These are phyloP conservation scores for Myxocyprinus asiaticus DNA, from an alignment of 2,113 vertebrate species.

Conservation along the genomic window DNA sequence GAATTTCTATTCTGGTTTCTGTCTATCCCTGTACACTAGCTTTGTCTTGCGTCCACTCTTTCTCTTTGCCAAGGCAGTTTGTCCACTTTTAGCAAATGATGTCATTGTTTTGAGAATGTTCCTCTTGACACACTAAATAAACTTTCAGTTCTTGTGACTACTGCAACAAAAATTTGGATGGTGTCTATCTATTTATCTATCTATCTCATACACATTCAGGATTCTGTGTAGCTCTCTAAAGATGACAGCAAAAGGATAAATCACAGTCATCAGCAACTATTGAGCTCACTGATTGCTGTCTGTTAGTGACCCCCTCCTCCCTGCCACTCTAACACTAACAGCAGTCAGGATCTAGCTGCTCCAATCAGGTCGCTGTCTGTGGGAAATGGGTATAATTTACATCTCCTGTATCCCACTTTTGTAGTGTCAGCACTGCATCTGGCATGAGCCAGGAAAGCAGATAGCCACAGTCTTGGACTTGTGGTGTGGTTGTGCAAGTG, in stretches of 20 bases:
- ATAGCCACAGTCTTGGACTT: neutral
- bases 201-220: too few species aligned
- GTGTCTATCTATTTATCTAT: too few species aligned
- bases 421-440: slow-evolving; percentile 12
- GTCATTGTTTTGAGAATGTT: slow-evolving; percentile 7
- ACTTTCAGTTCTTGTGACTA: neutral
- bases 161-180: too few species aligned
- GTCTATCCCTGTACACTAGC: neutral
- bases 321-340: neutral
- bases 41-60: neutral
- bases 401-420: slow-evolving; percentile 20
- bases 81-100: neutral
- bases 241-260: too few species aligned
- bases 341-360: slow-evolving; percentile 2
- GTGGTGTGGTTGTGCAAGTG: neutral
- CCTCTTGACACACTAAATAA: slow-evolving; percentile 6
- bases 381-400: slow-evolving; percentile 40
- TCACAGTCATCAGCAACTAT: too few species aligned
- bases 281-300: too few species aligned
- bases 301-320: too few species aligned
- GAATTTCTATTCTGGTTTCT: neutral
- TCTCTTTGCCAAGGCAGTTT: neutral
- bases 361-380: slow-evolving; percentile 3
- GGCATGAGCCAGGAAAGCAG: slow-evolving; percentile 3
- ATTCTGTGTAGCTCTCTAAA: too few species aligned